Conservation (phyloP, 2,113 vertebrate species). For the Scophthalmus maximus region DNA sequence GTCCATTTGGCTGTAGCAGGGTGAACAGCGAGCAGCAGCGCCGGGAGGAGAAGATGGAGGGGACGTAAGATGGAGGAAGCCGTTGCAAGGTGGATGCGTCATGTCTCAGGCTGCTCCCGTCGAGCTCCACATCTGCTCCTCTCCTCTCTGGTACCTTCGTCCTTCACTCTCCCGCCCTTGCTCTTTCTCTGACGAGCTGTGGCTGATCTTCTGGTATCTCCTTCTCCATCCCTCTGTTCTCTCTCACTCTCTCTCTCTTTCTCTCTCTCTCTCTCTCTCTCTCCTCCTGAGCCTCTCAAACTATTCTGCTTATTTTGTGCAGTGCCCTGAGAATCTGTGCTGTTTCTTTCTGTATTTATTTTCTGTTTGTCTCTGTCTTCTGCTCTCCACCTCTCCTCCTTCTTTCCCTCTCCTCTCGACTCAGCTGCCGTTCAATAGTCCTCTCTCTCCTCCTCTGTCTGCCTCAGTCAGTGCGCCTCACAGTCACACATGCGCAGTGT, state of each 20-base stretch:
- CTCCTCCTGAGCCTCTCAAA: slow-evolving; percentile 10
- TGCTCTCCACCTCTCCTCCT: slow-evolving; percentile 36
- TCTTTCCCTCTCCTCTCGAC: slow-evolving; percentile 26
- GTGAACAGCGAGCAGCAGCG: slow-evolving; percentile 19
- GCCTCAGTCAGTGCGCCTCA: slow-evolving; percentile 65
- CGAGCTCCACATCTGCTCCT: slow-evolving; percentile 29
- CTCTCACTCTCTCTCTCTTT: slow-evolving; percentile 32
- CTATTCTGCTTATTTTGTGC: slow-evolving; percentile 28
- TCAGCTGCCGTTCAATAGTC: slow-evolving; percentile 64
- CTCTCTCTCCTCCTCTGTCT: slow-evolving; percentile 60
- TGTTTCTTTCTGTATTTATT: slow-evolving; percentile 5
- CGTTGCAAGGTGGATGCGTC: slow-evolving; percentile 70
- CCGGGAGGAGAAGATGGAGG: slow-evolving; percentile 55
- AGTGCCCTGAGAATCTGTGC: slow-evolving; percentile 34
- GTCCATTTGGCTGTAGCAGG: slow-evolving; percentile 30
- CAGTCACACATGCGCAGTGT: slow-evolving; percentile 75
- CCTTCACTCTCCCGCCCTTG: slow-evolving; percentile 49
- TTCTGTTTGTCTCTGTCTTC: slow-evolving; percentile 11
- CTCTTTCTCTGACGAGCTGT: slow-evolving; percentile 25
- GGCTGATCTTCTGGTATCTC: slow-evolving; percentile 35
- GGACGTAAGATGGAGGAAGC: slow-evolving; percentile 80
- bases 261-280: slow-evolving; percentile 31
- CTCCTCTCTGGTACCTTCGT: slow-evolving; percentile 38
- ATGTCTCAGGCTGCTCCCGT: slow-evolving; percentile 39
- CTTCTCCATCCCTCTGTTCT: slow-evolving; percentile 39